Base-by-base conservation (phyloP, 2,888 invertebrate species). In the Thymelicus sylvestris region DNA sequence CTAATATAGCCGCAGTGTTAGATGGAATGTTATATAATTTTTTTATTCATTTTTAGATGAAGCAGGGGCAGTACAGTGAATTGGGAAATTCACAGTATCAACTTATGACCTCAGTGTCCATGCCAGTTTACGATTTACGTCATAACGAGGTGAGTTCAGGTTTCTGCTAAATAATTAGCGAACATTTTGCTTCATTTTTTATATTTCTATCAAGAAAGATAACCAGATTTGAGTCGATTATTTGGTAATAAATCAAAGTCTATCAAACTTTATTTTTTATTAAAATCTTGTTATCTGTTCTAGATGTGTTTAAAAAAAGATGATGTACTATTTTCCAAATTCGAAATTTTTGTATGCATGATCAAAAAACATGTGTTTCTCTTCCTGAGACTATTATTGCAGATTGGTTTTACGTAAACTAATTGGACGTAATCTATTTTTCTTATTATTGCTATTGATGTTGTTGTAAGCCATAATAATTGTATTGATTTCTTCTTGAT, bases 61-160 rank as follows among this genome's bases (percentile, higher is more conserved):
- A 92, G 85, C 95, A 95, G 84, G 95, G 95, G 74, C 95, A 95
- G 82, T 95, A 95, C 78, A 95, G 95, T 65, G 95, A 95, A 79
- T 86, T 95, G 15, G 96, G 93, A 68, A 92, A 93, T 79, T 87
- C 96, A 77, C 94, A 95, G 72, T 97, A 97, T 85, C 96, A 97
- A 79, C 94, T 98, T 84, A 97, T 98, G 96, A 98, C 98, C 13
- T 98, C 98, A 7, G 97, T 98, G 15, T 97, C 98, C 71, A 96
- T 98, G 95, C 98, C 98, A 7, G 98, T 98, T 50, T 98, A 98
- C 86, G 98, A 98, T 92, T 95, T 96, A 78, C 96, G 97, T 62
- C 96, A 97, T 78, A 96, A 97, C 88, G 97, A 97, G 95, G 97
- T 97, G 95, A 95, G 96, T 82, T 77, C 68, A 65, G 67, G 73